Evolutionary conservation across 2,888 invertebrate species (phyloP).

Genomic region (Caenorhabditis imperialis): DNA sequence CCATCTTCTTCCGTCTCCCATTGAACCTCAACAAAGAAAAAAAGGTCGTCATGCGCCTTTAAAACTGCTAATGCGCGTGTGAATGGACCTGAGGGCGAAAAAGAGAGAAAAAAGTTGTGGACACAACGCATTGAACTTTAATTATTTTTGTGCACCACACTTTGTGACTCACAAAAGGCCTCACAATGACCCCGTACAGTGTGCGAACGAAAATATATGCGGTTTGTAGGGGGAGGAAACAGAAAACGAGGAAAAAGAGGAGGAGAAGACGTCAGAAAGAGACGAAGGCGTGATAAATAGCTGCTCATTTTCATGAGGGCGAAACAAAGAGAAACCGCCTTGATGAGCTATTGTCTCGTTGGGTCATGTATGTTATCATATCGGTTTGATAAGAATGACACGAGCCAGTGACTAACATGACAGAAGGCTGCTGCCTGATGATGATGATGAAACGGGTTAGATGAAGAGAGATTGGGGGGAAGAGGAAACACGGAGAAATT

Average conservation of each 20-base stretch:
- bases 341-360: too few relatives aligned
- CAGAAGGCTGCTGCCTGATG: slow-evolving; percentile 1
- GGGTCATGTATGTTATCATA: too few relatives aligned
- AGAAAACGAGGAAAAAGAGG: not conserved
- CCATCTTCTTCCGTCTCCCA: too few relatives aligned
- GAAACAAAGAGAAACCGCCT: too few relatives aligned
- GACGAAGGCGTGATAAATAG: slow-evolving; percentile 35
- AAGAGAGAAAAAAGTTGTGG: slow-evolving; percentile 9
- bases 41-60: slow-evolving; percentile 31
- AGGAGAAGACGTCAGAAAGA: slow-evolving; percentile 1
- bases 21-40: slow-evolving; percentile 13
- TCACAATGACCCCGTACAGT: slow-evolving; percentile 12
- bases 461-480: slow-evolving; percentile 1
- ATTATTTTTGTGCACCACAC: slow-evolving; percentile 36
- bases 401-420: not conserved
- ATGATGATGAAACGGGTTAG: slow-evolving; percentile 8
- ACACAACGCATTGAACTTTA: slow-evolving; percentile 44
- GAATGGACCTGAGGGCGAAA: not conserved
- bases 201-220: slow-evolving; percentile 5
- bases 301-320: slow-evolving; percentile 44
- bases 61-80: slow-evolving; percentile 29
- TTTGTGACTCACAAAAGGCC: slow-evolving; percentile 38
- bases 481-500: slow-evolving; percentile 40
- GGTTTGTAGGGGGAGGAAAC: not conserved
- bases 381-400: too few relatives aligned